Conservation (phyloP, 2,888 invertebrate species). For the Dynastes grantii region DNA sequence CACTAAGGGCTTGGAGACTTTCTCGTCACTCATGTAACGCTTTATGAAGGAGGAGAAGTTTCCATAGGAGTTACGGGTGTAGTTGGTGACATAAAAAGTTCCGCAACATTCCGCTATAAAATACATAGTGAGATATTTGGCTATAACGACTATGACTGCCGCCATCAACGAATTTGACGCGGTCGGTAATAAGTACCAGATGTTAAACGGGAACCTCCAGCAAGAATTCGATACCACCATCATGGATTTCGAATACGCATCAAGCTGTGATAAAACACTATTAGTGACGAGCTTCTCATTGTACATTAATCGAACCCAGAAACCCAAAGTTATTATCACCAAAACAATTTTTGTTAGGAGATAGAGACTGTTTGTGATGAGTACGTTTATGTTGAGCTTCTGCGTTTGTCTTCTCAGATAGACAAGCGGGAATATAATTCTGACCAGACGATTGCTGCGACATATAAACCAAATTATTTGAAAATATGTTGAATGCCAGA, state of each 20-base stretch:
- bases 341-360: slow-evolving; percentile 49
- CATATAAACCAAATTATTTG: slow-evolving; percentile 13
- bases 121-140: slow-evolving; percentile 30
- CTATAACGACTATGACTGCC: background rate
- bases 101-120: slow-evolving; percentile 50
- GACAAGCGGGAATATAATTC: slow-evolving; percentile 41
- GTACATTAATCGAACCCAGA: background rate
- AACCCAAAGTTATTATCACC: slow-evolving; percentile 24
- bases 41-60: slow-evolving; percentile 43
- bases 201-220: slow-evolving; percentile 20
- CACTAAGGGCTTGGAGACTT: slow-evolving; percentile 43
- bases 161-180: background rate
- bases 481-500: slow-evolving; percentile 18
- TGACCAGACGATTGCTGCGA: slow-evolving; percentile 48
- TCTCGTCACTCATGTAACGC: slow-evolving; percentile 47
- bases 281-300: background rate
- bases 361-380: slow-evolving; percentile 32
- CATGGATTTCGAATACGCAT: background rate
- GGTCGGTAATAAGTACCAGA: background rate
- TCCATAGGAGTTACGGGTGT: slow-evolving; percentile 27
- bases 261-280: background rate
- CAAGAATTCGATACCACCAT: slow-evolving; percentile 31
- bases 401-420: slow-evolving; percentile 45
- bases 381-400: slow-evolving; percentile 53
- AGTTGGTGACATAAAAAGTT: slow-evolving; percentile 35